A percentile compares a stretch with the other conserved stretches of the same genome.
Conservation (phyloP, 2,888 invertebrate genomes). For the Acheta domesticus region DNA sequence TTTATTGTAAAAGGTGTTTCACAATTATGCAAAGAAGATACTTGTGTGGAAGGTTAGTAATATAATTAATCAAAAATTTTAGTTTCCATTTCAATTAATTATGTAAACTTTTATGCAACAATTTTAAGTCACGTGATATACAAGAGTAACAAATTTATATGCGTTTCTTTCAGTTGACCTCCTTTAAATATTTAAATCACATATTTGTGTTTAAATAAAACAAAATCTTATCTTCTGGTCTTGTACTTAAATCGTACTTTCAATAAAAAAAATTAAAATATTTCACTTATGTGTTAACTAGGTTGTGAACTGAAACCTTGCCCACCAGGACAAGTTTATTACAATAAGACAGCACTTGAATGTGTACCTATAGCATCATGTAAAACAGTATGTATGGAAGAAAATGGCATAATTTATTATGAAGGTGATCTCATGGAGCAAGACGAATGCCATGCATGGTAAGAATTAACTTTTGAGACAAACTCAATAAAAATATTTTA, state of each 20-base stretch:
- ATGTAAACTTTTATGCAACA: too few species aligned
- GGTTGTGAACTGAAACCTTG: conserved; percentile 75
- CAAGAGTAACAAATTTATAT: too few species aligned
- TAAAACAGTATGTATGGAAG: conserved; percentile 62
- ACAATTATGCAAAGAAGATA: conserved; percentile 66
- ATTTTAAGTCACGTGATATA: too few species aligned
- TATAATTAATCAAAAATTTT: too few species aligned
- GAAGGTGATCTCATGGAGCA: conserved; percentile 75
- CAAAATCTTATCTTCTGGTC: too few species aligned
- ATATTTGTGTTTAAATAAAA: too few species aligned
- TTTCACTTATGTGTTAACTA: conserved; percentile 39
- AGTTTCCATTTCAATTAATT: too few species aligned
- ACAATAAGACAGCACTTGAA: conserved; percentile 62
- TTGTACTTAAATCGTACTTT: too few species aligned
- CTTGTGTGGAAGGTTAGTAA: conserved; percentile 69
- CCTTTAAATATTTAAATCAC: too few species aligned
- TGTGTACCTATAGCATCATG: conserved; percentile 75
- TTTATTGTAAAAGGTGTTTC: conserved; percentile 61
- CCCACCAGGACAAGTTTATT: conserved; percentile 67
- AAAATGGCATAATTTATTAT: conserved; percentile 61
- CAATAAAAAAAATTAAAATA: too few species aligned
- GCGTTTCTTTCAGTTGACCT: too few species aligned
- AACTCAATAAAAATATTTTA: background rate
- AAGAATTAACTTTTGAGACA: conserved; percentile 35
- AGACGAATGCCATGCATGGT: conserved; percentile 78